Evolutionary conservation across 2,797 vertebrate species (phyloP).

Genomic region (Gorsachius magnificus): DNA sequence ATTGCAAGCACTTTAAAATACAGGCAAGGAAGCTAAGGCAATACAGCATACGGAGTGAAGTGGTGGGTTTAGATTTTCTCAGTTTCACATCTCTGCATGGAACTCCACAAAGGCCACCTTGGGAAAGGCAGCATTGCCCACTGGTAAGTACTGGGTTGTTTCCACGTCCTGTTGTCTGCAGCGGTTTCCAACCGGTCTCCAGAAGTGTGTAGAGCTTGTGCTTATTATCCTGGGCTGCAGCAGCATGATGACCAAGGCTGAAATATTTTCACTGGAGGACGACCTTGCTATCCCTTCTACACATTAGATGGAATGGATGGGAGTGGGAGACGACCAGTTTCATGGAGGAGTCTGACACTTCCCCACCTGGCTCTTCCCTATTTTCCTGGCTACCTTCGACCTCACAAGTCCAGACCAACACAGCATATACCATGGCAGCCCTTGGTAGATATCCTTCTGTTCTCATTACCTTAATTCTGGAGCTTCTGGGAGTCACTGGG

Average conservation of each 20-base stretch:
- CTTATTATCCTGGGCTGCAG: background rate
- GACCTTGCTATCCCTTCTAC: background rate
- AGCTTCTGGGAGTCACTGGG: background rate
- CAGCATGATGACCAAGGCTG: background rate
- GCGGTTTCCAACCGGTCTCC: background rate
- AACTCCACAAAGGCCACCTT: background rate
- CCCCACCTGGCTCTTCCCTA: background rate
- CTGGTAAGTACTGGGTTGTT: background rate
- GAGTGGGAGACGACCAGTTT: background rate
- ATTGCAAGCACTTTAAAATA: conserved; percentile 50
- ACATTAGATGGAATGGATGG: background rate
- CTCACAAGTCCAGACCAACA: background rate
- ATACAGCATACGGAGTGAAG: background rate
- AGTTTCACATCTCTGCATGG: background rate
- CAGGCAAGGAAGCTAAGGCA: conserved; percentile 27
- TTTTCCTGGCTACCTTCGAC: background rate
- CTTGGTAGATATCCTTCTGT: background rate
- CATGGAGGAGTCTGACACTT: background rate
- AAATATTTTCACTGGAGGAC: background rate
- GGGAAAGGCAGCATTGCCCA: background rate
- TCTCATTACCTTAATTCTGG: background rate
- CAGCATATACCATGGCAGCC: background rate
- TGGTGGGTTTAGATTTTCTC: background rate
- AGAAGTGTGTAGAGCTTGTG: background rate
- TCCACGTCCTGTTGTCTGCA: background rate